Conservation (phyloP, 2,797 vertebrate species). For the Bucorvus abyssinicus region DNA sequence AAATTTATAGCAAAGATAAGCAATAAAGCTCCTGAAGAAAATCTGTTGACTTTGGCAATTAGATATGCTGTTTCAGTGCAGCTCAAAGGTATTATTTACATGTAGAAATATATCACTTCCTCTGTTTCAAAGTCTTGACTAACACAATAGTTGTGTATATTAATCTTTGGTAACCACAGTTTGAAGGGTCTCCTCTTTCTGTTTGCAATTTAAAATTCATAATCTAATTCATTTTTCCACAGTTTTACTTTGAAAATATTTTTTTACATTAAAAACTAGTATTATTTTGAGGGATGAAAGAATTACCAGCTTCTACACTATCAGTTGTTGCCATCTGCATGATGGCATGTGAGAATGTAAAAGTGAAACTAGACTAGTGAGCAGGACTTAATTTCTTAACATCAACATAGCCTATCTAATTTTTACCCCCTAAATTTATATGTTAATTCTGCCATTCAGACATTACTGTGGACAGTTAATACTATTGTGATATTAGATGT, state of each 20-base stretch:
- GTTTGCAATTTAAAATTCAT: background rate
- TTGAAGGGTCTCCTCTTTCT: background rate
- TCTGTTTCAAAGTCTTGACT: background rate
- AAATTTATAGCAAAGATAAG: constrained; percentile 67
- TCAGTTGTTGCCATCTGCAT: background rate
- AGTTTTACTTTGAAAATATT: background rate
- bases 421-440: background rate
- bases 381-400: background rate
- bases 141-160: background rate
- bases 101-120: background rate
- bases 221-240: background rate
- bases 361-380: background rate
- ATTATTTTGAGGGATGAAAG: background rate
- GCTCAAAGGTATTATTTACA: constrained; percentile 37
- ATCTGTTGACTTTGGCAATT: constrained; percentile 55
- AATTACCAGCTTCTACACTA: background rate
- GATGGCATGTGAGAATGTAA: background rate
- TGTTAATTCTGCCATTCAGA: background rate
- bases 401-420: background rate
- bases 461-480: background rate
- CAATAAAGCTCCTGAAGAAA: constrained; percentile 39
- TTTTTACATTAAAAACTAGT: background rate
- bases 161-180: background rate
- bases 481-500: background rate
- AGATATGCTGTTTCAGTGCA: background rate